Percentiles rank a stretch among this genome's conserved stretches.
Conservation (phyloP, 2,888 invertebrate genomes). For the Tetragonisca angustula region DNA sequence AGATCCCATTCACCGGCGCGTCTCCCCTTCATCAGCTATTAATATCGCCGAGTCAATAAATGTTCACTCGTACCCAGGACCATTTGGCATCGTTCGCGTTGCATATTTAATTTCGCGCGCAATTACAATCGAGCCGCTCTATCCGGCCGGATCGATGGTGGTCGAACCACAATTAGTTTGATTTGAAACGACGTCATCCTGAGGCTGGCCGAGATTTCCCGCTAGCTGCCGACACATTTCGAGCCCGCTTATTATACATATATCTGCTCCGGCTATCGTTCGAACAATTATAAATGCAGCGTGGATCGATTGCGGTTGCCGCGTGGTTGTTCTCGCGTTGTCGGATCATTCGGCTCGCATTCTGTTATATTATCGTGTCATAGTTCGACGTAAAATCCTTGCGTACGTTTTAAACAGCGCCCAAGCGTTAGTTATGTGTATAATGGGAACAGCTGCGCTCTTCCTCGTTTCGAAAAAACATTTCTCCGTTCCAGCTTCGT, state of each 20-base stretch:
- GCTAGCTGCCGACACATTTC: conserved; percentile 45
- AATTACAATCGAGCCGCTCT: conserved; percentile 48
- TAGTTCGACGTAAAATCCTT: neutral
- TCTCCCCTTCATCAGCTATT: conserved; percentile 24
- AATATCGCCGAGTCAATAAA: conserved; percentile 52
- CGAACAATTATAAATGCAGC: conserved; percentile 67
- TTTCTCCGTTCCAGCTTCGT: neutral
- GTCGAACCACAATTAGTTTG: conserved; percentile 66
- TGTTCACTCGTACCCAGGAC: conserved; percentile 15
- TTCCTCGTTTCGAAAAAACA: neutral
- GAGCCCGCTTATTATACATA: conserved; percentile 32
- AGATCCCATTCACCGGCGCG: neutral
- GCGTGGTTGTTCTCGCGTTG: conserved; percentile 29
- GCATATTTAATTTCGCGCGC: conserved; percentile 64
- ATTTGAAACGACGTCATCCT: conserved; percentile 54
- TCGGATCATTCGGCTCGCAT: conserved; percentile 18
- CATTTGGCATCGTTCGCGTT: conserved; percentile 43
- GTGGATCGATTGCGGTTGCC: conserved; percentile 56
- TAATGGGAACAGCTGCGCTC: no score
- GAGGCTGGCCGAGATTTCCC: conserved; percentile 42
- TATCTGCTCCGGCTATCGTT: conserved; percentile 38
- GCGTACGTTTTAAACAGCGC: neutral
- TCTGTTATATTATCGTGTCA: conserved; percentile 9
- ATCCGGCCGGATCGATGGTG: conserved; percentile 19
- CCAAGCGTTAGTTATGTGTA: neutral